phyloP scores from a whole-genome alignment of 2,797 vertebrate genomes.

The Sandelia bainsii region DNA sequence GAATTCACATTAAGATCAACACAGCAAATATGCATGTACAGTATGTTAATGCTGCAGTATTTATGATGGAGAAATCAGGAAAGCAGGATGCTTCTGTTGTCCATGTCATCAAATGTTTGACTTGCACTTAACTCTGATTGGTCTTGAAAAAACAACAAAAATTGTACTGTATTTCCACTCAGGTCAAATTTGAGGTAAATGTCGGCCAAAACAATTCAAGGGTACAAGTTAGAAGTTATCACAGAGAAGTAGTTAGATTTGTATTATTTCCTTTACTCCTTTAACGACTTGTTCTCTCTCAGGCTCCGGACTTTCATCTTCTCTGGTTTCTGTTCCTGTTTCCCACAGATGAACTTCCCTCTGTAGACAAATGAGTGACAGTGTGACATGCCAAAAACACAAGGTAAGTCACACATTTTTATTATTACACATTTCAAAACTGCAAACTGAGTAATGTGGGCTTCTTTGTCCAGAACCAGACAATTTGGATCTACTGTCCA shows the following conservation, averaged over 20 bases:
- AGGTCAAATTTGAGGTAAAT: constrained; percentile 5
- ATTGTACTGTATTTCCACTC: neutral
- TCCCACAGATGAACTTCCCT: constrained; percentile 43
- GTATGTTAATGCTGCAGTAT: neutral
- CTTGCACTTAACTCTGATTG: neutral
- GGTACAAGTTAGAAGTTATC: neutral
- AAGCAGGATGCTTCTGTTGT: constrained; percentile 13
- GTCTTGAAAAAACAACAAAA: neutral
- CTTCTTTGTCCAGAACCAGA: neutral
- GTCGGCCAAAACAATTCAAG: neutral
- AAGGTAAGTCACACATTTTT: too few species aligned
- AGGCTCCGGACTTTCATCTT: neutral
- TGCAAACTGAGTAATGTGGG: neutral
- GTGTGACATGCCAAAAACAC: neutral
- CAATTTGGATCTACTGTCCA: neutral
- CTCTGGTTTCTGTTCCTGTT: constrained; percentile 49
- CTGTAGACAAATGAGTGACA: neutral
- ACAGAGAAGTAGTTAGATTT: neutral
- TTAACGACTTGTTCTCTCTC: neutral
- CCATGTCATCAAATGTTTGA: constrained; percentile 11
- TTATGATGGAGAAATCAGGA: constrained; percentile 13
- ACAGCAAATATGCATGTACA: neutral
- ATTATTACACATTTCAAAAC: neutral
- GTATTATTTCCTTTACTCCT: neutral
- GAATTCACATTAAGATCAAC: neutral